Conservation (phyloP, 2,888 invertebrate genomes). For the Sarcophaga carnaria region DNA sequence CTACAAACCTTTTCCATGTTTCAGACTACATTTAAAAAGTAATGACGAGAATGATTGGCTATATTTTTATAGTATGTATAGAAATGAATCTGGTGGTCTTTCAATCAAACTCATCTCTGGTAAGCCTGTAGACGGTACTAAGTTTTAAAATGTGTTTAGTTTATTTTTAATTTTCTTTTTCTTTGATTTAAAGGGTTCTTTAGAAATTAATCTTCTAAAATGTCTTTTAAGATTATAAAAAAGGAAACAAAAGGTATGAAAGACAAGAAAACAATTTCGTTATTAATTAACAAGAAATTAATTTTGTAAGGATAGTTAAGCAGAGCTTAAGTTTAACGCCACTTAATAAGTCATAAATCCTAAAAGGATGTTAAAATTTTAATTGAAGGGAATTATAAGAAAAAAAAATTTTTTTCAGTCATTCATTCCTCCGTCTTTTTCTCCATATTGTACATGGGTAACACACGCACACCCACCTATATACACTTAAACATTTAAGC, state of each 20-base stretch:
- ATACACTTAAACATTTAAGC: not conserved
- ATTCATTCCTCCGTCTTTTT: not conserved
- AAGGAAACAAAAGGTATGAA: not conserved
- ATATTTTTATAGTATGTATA: too few relatives aligned
- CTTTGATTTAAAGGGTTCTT: too few relatives aligned
- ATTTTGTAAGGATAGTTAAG: conserved; percentile 63
- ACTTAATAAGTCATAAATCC: conserved; percentile 62
- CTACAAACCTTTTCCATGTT: too few relatives aligned
- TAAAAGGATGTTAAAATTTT: conserved; percentile 48
- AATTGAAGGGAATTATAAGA: conserved; percentile 13
- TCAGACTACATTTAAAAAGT: too few relatives aligned
- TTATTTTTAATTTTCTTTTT: too few relatives aligned
- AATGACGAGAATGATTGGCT: too few relatives aligned
- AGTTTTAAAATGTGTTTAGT: too few relatives aligned
- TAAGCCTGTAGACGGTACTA: too few relatives aligned
- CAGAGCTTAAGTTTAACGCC: conserved; percentile 59
- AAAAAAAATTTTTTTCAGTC: not conserved
- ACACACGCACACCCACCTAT: not conserved
- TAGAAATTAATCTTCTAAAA: too few relatives aligned
- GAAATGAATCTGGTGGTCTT: too few relatives aligned
- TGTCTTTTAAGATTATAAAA: not conserved
- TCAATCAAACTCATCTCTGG: too few relatives aligned
- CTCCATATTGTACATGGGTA: not conserved
- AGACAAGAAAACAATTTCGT: conserved; percentile 39
- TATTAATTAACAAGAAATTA: conserved; percentile 67